Conservation (phyloP, 2,797 vertebrate species). For the Ctenochaetus hawaiiensis region DNA sequence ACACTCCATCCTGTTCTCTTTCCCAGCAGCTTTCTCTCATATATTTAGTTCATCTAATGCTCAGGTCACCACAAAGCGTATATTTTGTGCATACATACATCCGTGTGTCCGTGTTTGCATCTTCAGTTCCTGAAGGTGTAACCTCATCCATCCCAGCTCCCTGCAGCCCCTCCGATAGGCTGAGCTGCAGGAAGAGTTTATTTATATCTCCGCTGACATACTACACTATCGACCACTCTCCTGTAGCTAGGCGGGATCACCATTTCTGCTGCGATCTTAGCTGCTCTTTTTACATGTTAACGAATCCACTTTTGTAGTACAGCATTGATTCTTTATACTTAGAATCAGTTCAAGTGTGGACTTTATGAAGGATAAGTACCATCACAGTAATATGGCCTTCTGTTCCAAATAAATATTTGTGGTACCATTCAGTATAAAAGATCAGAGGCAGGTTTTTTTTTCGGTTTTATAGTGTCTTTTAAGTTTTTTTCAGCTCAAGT, state of each 20-base stretch:
- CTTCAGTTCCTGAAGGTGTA: constrained; percentile 37
- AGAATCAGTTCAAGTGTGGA: neutral
- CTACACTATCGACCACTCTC: constrained; percentile 56
- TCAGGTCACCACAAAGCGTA: constrained; percentile 15
- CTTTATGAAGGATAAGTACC: neutral
- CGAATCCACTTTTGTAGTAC: constrained; percentile 1
- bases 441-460: neutral
- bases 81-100: neutral
- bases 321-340: neutral
- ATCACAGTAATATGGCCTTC: neutral
- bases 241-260: constrained; percentile 12
- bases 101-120: constrained; percentile 10
- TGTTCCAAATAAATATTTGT: neutral
- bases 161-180: constrained; percentile 22
- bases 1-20: no score
- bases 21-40: no score
- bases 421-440: neutral
- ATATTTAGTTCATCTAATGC: neutral
- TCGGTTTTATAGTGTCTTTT: neutral
- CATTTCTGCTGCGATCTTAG: neutral
- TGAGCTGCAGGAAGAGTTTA: constrained; percentile 47
- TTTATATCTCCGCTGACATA: constrained; percentile 71
- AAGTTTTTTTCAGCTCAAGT: neutral
- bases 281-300: constrained; percentile 19
- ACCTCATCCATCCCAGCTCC: constrained; percentile 45